phyloP scores from a whole-genome alignment of 2,888 invertebrate genomes.

The Tinea semifulvella region DNA sequence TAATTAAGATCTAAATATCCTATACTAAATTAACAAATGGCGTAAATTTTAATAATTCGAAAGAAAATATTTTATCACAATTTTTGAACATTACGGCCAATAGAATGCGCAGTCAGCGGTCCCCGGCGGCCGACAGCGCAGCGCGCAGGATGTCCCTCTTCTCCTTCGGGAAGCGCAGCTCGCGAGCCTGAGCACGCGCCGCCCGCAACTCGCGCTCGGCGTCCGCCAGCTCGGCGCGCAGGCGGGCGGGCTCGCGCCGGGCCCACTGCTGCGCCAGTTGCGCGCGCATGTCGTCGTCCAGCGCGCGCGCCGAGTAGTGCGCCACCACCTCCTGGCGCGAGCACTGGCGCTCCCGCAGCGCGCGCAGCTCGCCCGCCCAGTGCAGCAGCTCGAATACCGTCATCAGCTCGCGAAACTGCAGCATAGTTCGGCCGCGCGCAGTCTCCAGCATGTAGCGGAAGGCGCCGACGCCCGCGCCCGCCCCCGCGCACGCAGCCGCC shows the following conservation, averaged over 20 bases:
- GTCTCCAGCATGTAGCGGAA: slow-evolving; percentile 79
- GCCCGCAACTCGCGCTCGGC: slow-evolving; percentile 88
- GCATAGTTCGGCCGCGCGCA: slow-evolving; percentile 92
- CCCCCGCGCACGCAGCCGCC: slow-evolving; percentile 84
- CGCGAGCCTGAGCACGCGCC: slow-evolving; percentile 88
- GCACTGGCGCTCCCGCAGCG: slow-evolving; percentile 94
- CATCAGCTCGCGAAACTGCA: slow-evolving; percentile 96
- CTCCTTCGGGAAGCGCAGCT: slow-evolving; percentile 93
- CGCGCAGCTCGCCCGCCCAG: slow-evolving; percentile 96
- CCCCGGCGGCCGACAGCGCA: slow-evolving; percentile 10
- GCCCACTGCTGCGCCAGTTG: slow-evolving; percentile 98
- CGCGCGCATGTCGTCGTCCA: slow-evolving; percentile 95
- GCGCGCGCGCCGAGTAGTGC: slow-evolving; percentile 90
- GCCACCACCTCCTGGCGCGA: slow-evolving; percentile 93
- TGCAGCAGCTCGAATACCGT: slow-evolving; percentile 96
- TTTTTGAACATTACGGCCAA: neutral
- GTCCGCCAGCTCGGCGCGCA: slow-evolving; percentile 81
- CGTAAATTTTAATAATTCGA: too few relatives aligned
- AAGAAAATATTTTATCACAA: slow-evolving; percentile 1
- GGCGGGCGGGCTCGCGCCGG: slow-evolving; percentile 76
- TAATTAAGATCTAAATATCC: too few relatives aligned
- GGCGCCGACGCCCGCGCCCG: slow-evolving; percentile 82
- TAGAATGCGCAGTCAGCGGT: neutral
- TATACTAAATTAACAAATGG: too few relatives aligned
- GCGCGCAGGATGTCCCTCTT: slow-evolving; percentile 85